Conservation (phyloP, 2,888 invertebrate genomes). For the Cosmia trapezina region DNA sequence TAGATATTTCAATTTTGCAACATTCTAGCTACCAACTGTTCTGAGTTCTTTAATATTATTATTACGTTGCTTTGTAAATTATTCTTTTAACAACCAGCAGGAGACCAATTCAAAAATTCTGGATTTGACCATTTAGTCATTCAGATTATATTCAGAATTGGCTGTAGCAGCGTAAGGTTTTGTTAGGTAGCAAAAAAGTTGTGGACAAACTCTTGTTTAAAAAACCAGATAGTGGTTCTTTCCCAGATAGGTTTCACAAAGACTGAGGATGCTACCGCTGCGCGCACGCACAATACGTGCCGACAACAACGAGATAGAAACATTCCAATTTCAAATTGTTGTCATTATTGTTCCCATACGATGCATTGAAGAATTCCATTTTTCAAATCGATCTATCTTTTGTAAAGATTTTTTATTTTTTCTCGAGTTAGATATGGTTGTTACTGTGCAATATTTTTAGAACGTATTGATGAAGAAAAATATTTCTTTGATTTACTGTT, state of each 20-base stretch:
- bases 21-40: background rate
- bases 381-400: constrained; percentile 31
- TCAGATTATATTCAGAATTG: background rate
- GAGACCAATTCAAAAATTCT: too few species aligned
- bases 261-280: constrained; percentile 67
- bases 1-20: background rate
- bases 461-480: background rate
- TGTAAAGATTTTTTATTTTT: background rate
- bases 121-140: background rate
- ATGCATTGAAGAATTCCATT: constrained; percentile 41
- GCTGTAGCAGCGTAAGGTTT: background rate
- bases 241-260: constrained; percentile 30
- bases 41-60: background rate
- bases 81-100: background rate
- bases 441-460: background rate
- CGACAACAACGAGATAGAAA: constrained; percentile 68
- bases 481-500: background rate
- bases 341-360: constrained; percentile 71
- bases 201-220: background rate
- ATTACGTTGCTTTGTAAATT: background rate
- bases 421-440: constrained; percentile 6
- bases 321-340: constrained; percentile 72
- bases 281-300: constrained; percentile 69
- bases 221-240: background rate
- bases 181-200: background rate